phyloP scores from a whole-genome alignment of 2,113 vertebrate species.

The Bos javanicus region DNA sequence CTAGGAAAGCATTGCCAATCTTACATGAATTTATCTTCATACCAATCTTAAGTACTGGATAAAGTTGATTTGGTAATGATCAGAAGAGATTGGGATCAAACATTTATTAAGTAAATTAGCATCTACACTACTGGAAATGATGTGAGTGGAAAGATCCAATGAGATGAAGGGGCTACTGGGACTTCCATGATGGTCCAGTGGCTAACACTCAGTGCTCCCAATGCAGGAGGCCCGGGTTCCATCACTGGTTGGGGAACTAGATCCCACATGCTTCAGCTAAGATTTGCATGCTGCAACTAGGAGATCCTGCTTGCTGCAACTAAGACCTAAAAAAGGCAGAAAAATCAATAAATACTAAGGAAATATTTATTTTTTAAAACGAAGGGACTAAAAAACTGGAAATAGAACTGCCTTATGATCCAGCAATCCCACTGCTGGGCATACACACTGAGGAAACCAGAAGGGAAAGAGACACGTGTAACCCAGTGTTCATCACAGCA shows the following conservation, averaged over 20 bases:
- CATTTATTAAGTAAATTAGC: neutral
- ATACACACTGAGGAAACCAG: no score
- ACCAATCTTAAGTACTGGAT: neutral
- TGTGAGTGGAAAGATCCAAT: neutral
- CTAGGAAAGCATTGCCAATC: neutral
- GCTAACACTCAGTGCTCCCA: neutral
- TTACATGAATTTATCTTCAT: neutral
- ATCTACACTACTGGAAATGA: neutral
- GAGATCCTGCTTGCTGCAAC: neutral
- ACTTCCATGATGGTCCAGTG: neutral
- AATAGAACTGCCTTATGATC: no score
- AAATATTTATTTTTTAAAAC: neutral
- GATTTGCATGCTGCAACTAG: neutral
- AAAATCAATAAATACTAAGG: neutral
- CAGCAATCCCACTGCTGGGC: no score
- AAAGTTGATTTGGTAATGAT: neutral
- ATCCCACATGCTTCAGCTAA: neutral
- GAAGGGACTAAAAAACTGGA: neutral
- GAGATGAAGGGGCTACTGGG: neutral
- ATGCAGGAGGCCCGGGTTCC: neutral
- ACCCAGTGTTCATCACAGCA: no score
- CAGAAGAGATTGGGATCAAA: neutral
- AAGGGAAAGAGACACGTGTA: no score
- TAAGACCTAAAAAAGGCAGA: neutral
- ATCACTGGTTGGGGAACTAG: neutral